Base-by-base conservation (phyloP, 2,113 vertebrate species). In the Chloroceryle aenea region DNA sequence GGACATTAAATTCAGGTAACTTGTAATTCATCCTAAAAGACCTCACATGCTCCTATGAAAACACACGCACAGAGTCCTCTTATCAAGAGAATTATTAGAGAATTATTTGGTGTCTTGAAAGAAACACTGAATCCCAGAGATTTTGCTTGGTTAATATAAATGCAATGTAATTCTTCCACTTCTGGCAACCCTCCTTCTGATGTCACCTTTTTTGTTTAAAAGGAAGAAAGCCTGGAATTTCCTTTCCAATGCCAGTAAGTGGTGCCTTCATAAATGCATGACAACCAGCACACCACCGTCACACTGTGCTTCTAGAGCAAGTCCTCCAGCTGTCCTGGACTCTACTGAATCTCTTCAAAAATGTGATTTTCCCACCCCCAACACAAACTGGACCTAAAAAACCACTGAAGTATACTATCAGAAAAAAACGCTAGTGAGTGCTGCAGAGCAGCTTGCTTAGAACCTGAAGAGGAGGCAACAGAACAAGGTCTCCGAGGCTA, bases 291-390 rank as follows among this genome's bases (percentile, higher is more conserved):
- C 14, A 62, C 3, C n/a, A 64, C 21, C 25, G 27, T 30, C n/a
- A 2, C 32, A 21, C 48, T 85, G 5, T 32, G 32, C 61, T 89
- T 85, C 56, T 43, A 68, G 34, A 59, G 59, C 62, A 89, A 80
- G 68, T 58, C 59, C 30, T 68, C 59, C 30, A 79, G n/a, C 48
- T 73, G 27, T 50, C 58, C 62, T 82, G 48, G 20, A 81, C 58
- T 85, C 40, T 47, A 56, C 27, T 56, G 43, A 61, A 47, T 34
- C 38, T 87, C 55, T 77, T 42, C 42, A 52, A 85, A 69, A 30
- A 30, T 1, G 2, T 18, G 20, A 58, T n/a, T 45, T 13, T 8
- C 42, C 13, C 15, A 40, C 2, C 27, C 15, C 5, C 4, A 10
- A 42, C 34, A 62, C 13, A 85, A 63, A 68, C 15, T 23, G 20